phyloP scores from a whole-genome alignment of 1,140 invertebrate genomes.

The Brachionus rubens region DNA sequence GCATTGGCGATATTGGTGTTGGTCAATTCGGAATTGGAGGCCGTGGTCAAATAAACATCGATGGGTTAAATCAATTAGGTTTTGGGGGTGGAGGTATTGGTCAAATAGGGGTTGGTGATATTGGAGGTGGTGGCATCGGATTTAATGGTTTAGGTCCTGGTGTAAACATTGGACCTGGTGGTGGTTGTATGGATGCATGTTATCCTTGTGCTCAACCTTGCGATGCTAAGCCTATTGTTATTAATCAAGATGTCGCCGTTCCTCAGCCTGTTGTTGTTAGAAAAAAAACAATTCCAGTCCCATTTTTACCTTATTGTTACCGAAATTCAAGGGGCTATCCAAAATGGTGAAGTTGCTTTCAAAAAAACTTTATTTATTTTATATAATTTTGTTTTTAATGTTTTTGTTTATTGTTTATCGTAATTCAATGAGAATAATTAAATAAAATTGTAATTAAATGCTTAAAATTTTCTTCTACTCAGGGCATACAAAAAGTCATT shows the following conservation, averaged over 20 bases:
- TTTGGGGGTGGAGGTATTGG: background rate
- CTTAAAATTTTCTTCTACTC: no score
- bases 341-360: constrained; percentile 12
- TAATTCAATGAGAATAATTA: no score
- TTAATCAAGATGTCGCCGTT: background rate
- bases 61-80: background rate
- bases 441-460: no score
- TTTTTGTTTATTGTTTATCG: no score
- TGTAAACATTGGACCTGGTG: background rate
- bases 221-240: background rate
- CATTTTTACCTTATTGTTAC: constrained; percentile 27
- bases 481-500: no score
- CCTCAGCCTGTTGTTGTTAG: background rate
- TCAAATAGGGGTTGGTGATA: background rate
- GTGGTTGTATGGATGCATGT: no score
- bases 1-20: no score
- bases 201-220: background rate
- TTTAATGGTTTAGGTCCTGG: background rate
- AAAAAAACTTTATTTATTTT: background rate
- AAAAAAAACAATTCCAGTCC: constrained; percentile 1
- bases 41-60: background rate
- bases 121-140: background rate
- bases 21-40: background rate
- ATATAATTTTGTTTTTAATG: background rate
- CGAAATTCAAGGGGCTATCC: constrained; percentile 5